Evolutionary conservation across 2,113 vertebrate species (phyloP), one percentile per base, ranked within the genome.

Genomic region (Garra rufa): DNA sequence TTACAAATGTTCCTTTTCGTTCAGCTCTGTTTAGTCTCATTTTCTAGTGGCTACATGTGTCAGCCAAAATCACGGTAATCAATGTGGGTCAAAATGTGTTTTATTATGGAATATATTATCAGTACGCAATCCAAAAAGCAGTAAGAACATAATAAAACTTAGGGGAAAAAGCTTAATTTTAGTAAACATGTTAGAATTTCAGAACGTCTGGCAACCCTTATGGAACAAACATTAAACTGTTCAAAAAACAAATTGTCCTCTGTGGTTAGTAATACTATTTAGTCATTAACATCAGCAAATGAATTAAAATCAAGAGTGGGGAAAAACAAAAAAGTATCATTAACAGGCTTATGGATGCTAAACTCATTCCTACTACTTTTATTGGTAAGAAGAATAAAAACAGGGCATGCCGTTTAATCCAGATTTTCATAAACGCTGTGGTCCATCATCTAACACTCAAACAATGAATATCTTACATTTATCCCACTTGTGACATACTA

Each of bases 11-110:
- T 48, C 28, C n/a, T 50, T 21, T n/a, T 79, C 24, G 21, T 55
- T 61, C 6, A 28, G 38, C 46, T 83, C 21, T 76, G 82, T 87
- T 84, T 87, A 84, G 48, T 76, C 69, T 81, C 9, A 38, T n/a
- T 48, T 61, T 46, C 1, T 19, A 19, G 34, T 59, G 76, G 75
- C 34, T 44, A 43, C 28, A 38, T 1, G 6, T 76, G 1, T 75
- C 4, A 65, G 2, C 2, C 11, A 26, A 78, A 21, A 50, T 17
- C 81, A 63, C 81, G 13, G 26, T 9, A 48, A 69, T 70, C 59
- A 50, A 59, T 76, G 34, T 69, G 55, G 70, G 82, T 48, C 38
- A 59, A 59, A n/a, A 17, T 55, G 69, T 38, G 24, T 34, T 30
- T 57, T 76, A 52, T 46, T 43, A 55, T 6, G 2, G 26, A 75